Percentiles rank a stretch among this genome's conserved stretches.
Conservation (phyloP, 2,797 vertebrate genomes). For the Xiphophorus birchmanni region DNA sequence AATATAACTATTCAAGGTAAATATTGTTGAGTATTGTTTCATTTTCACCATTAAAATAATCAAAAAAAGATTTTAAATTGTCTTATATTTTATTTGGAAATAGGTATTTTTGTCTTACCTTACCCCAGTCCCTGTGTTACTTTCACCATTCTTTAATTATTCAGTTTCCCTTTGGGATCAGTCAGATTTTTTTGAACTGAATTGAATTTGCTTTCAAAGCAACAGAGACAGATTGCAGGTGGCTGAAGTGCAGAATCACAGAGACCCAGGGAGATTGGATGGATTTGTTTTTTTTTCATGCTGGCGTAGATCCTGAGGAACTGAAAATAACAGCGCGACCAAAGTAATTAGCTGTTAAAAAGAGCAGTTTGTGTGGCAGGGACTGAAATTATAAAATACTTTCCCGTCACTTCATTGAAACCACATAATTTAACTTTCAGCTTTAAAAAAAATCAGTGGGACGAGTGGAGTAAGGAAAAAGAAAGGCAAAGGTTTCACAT, state of each 20-base stretch:
- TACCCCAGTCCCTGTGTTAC: neutral
- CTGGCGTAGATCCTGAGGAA: constrained; percentile 8
- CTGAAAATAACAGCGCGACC: constrained; percentile 29
- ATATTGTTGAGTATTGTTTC: too few relatives aligned
- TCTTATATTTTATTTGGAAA: neutral
- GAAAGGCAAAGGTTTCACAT: neutral
- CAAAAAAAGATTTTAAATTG: neutral
- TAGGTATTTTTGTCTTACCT: neutral
- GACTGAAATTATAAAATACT: constrained; percentile 46
- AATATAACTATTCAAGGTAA: neutral
- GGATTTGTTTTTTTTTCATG: constrained; percentile 44
- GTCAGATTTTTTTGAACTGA: too few relatives aligned
- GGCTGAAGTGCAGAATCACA: neutral
- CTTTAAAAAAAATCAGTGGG: constrained; percentile 7
- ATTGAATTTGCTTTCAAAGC: neutral
- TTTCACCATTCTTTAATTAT: neutral
- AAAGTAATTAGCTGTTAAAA: constrained; percentile 56
- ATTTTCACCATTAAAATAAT: neutral
- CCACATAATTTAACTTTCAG: constrained; percentile 44
- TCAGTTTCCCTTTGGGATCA: too few relatives aligned
- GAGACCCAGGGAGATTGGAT: constrained; percentile 1
- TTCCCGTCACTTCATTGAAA: constrained; percentile 55
- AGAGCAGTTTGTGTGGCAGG: constrained; percentile 18
- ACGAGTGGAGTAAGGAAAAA: neutral
- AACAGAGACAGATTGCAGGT: constrained; percentile 36